These are phyloP conservation scores for Corythoichthys intestinalis DNA, from an alignment of 2,113 vertebrate genomes.

Conservation along the genomic window DNA sequence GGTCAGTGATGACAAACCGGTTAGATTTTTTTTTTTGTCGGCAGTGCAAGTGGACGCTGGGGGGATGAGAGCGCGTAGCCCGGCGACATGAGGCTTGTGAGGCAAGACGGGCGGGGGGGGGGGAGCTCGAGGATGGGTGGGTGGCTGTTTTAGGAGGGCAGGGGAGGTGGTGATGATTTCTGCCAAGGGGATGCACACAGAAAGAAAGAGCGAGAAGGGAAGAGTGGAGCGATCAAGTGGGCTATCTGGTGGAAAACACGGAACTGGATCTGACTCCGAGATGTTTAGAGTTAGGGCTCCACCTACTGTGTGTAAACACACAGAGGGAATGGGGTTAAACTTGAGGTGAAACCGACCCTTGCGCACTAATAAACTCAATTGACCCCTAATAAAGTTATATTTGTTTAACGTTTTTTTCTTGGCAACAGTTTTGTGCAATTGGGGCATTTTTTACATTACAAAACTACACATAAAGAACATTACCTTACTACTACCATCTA, in stretches of 20 bases:
- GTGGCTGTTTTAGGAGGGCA: constrained; percentile 1
- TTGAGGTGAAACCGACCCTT: neutral
- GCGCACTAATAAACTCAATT: neutral
- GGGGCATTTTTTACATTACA: too few relatives aligned
- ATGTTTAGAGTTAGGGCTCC: constrained; percentile 67
- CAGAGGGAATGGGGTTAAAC: neutral
- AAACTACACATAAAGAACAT: too few relatives aligned
- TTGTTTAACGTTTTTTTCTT: too few relatives aligned
- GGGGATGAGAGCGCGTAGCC: constrained; percentile 49
- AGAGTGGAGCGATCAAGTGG: constrained; percentile 26
- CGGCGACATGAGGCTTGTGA: constrained; percentile 51
- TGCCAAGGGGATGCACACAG: constrained; percentile 51
- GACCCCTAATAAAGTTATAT: too few relatives aligned
- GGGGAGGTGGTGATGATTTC: constrained; percentile 44
- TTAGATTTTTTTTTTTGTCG: constrained; percentile 16
- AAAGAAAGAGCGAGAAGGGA: constrained; percentile 10
- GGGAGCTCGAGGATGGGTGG: neutral
- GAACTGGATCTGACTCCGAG: constrained; percentile 61
- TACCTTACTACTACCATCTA: too few relatives aligned
- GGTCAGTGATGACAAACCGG: constrained; percentile 70
- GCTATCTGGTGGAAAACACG: constrained; percentile 61
- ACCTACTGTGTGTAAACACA: constrained; percentile 60
- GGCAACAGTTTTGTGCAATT: too few relatives aligned
- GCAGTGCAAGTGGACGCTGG: constrained; percentile 59
- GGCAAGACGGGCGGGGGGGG: constrained; percentile 24